A percentile compares a stretch with the other conserved stretches of the same genome.
Conservation (phyloP, 2,888 invertebrate genomes). For the Thymelicus sylvestris region DNA sequence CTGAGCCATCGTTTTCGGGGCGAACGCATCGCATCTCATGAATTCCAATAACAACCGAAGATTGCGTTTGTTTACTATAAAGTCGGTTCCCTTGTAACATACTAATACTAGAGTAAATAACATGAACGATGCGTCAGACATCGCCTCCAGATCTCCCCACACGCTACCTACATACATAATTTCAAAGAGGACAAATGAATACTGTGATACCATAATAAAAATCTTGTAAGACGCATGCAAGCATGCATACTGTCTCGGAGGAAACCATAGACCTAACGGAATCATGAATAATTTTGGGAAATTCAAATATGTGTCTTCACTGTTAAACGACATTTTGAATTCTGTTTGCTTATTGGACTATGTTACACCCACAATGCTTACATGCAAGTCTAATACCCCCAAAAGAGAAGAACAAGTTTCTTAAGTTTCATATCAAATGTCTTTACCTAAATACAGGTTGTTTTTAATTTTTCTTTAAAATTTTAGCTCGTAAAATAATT, state of each 20-base stretch:
- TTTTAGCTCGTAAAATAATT: too few species aligned
- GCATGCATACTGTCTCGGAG: slow-evolving; percentile 48
- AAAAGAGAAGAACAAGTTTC: too few species aligned
- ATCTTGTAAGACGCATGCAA: slow-evolving; percentile 55
- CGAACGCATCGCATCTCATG: slow-evolving; percentile 62
- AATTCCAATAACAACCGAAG: slow-evolving; percentile 53
- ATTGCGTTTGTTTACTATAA: slow-evolving; percentile 58
- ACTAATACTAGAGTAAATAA: slow-evolving; percentile 72
- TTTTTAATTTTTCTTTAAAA: too few species aligned
- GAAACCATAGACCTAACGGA: slow-evolving; percentile 65
- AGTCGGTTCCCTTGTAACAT: slow-evolving; percentile 68
- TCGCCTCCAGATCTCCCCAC: slow-evolving; percentile 69
- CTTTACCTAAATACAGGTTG: too few species aligned
- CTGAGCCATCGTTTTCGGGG: slow-evolving; percentile 54
- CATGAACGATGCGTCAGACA: slow-evolving; percentile 69
- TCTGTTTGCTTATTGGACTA: too few species aligned
- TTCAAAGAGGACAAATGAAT: slow-evolving; percentile 66
- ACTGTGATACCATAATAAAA: slow-evolving; percentile 61
- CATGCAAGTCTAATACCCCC: too few species aligned
- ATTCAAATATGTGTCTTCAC: slow-evolving; percentile 56
- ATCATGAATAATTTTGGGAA: slow-evolving; percentile 59
- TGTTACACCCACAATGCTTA: too few species aligned
- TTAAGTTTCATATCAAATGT: too few species aligned
- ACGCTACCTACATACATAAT: slow-evolving; percentile 65
- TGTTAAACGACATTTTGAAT: slow-evolving; percentile 47